A percentile compares a stretch with the other conserved stretches of the same genome.
Evolutionary conservation across 2,797 vertebrate species (phyloP).

Genomic region (Molossus alvarezi): DNA sequence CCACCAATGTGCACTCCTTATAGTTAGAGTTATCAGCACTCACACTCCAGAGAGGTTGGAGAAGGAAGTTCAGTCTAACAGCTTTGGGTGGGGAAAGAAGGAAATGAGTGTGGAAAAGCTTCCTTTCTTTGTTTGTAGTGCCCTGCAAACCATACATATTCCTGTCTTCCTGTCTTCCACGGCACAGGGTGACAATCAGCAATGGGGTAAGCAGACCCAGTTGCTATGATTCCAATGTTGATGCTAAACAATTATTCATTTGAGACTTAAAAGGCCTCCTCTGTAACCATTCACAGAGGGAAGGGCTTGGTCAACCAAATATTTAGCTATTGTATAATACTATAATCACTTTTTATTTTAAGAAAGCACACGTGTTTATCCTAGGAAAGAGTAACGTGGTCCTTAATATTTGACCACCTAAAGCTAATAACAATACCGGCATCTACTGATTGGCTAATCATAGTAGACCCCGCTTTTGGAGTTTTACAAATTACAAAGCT

Average conservation of each 20-base stretch:
- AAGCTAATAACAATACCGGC: background rate
- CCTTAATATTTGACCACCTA: background rate
- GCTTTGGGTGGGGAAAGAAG: constrained; percentile 59
- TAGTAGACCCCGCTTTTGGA: background rate
- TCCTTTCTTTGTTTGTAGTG: constrained; percentile 57
- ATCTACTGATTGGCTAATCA: background rate
- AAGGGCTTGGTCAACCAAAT: constrained; percentile 49
- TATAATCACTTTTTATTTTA: background rate
- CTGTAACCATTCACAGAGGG: background rate
- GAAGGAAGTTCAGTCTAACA: constrained; percentile 80
- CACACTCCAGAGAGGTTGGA: constrained; percentile 67
- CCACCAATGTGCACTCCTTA: background rate
- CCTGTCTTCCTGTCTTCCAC: constrained; percentile 10
- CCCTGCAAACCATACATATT: constrained; percentile 34
- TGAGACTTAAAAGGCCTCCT: constrained; percentile 41
- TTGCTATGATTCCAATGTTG: background rate
- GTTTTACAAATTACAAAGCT: constrained; percentile 1
- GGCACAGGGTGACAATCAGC: background rate
- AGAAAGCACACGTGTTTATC: background rate
- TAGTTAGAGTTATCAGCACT: constrained; percentile 66
- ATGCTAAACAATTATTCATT: constrained; percentile 43
- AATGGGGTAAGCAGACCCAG: background rate
- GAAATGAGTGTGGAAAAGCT: constrained; percentile 67
- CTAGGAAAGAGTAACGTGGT: constrained; percentile 17
- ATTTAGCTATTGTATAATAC: constrained; percentile 11